Percentiles rank a stretch among this genome's conserved stretches.
phyloP scores from a whole-genome alignment of 2,113 vertebrate species.

The Paramormyrops kingsleyae region DNA sequence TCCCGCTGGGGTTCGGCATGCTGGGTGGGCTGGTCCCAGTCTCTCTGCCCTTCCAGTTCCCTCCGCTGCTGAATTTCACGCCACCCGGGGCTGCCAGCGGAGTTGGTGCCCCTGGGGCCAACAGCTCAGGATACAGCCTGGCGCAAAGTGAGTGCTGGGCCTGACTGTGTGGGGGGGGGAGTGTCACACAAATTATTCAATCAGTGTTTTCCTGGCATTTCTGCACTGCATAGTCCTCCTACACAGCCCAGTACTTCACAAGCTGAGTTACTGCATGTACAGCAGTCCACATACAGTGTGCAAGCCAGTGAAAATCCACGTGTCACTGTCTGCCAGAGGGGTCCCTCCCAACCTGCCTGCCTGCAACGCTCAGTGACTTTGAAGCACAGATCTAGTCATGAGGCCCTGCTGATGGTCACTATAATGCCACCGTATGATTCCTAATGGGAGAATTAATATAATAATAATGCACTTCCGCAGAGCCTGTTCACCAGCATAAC shows the following conservation, averaged over 20 bases:
- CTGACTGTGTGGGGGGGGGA: background rate
- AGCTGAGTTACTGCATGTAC: background rate
- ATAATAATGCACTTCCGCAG: background rate
- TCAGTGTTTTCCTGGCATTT: background rate
- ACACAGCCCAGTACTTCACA: background rate
- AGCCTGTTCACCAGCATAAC: background rate
- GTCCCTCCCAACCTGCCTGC: background rate
- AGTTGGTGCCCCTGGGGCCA: slow-evolving; percentile 49
- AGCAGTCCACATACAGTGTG: background rate
- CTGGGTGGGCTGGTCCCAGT: slow-evolving; percentile 93
- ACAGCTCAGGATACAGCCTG: slow-evolving; percentile 55
- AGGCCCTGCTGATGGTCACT: background rate
- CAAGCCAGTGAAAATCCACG: background rate
- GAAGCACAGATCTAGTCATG: background rate
- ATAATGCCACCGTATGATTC: background rate
- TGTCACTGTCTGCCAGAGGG: background rate
- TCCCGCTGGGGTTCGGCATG: slow-evolving; percentile 91
- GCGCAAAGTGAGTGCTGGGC: slow-evolving; percentile 58
- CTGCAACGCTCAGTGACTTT: background rate
- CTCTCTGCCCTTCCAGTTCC: slow-evolving; percentile 93
- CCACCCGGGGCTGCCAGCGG: slow-evolving; percentile 68
- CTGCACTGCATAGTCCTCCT: background rate
- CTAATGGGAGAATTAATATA: background rate
- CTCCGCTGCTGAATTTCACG: slow-evolving; percentile 79
- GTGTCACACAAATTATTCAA: background rate